Percentiles rank a stretch among this genome's conserved stretches.
phyloP scores from a whole-genome alignment of 2,113 vertebrate species.

The Carassius auratus region DNA sequence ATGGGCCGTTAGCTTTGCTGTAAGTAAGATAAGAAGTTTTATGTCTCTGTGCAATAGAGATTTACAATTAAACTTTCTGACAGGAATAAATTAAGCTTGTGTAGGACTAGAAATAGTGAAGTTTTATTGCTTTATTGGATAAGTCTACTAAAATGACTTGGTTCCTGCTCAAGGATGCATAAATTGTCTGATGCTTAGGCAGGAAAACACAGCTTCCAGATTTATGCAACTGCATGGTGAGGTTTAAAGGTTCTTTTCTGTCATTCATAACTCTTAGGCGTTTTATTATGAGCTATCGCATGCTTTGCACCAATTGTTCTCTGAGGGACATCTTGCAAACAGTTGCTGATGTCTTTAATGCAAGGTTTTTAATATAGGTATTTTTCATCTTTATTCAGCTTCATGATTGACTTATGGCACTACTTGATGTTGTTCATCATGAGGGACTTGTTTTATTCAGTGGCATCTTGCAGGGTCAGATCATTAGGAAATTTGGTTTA shows the following conservation, averaged over 20 bases:
- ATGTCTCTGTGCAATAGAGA: constrained; percentile 40
- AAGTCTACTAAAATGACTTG: constrained; percentile 59
- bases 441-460: not conserved
- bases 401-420: not conserved
- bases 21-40: constrained; percentile 47
- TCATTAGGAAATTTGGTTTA: constrained; percentile 64
- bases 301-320: constrained; percentile 22
- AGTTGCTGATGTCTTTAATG: constrained; percentile 34
- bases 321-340: constrained; percentile 37
- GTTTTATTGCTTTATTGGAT: constrained; percentile 60
- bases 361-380: not conserved
- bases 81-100: constrained; percentile 49
- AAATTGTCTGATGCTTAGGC: constrained; percentile 62
- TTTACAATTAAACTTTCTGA: constrained; percentile 50
- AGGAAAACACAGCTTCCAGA: constrained; percentile 59
- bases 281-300: constrained; percentile 49
- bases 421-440: not conserved
- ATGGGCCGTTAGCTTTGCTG: not conserved
- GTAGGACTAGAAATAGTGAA: constrained; percentile 51
- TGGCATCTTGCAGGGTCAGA: not conserved
- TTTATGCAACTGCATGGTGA: constrained; percentile 52
- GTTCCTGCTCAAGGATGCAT: constrained; percentile 55
- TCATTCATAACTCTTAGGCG: constrained; percentile 34
- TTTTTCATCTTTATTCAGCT: not conserved
- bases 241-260: constrained; percentile 42